Percentiles rank a stretch among this genome's conserved stretches.
Conservation (phyloP, 1,140 invertebrate genomes). For the Aphis gossypii region DNA sequence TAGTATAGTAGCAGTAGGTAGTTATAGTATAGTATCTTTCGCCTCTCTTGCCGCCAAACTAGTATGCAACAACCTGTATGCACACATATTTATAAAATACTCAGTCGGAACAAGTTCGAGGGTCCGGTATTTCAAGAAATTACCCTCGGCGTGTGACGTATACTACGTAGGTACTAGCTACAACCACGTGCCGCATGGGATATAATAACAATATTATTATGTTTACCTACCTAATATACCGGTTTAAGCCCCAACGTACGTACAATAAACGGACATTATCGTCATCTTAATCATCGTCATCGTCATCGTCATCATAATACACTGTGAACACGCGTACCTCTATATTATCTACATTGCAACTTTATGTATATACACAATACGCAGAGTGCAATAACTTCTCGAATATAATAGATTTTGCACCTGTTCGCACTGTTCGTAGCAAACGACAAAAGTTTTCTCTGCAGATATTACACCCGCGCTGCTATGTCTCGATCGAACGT, state of each 20-base stretch:
- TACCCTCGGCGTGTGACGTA: conserved; percentile 35
- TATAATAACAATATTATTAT: not conserved
- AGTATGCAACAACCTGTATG: conserved; percentile 18
- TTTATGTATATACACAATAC: not conserved
- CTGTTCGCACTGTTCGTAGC: not conserved
- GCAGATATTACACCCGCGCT: not conserved
- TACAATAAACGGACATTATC: not conserved
- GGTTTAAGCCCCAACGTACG: conserved; percentile 11
- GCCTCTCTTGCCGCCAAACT: conserved; percentile 41
- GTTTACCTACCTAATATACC: conserved; percentile 15
- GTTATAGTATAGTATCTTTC: conserved; percentile 49
- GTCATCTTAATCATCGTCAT: not conserved
- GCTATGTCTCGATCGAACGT: not conserved
- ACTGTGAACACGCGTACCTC: not conserved
- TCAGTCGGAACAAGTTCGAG: conserved; percentile 42
- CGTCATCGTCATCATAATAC: not conserved
- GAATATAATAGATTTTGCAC: not conserved
- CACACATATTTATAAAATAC: not conserved
- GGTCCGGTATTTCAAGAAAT: conserved; percentile 58
- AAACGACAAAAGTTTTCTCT: not conserved
- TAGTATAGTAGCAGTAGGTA: not conserved
- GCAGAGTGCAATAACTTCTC: not conserved
- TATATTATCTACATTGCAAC: not conserved
- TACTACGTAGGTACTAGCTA: not conserved
- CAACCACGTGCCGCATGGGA: conserved; percentile 37